Evolutionary conservation across 2,888 invertebrate species (phyloP), one percentile per base, ranked within the genome.

Genomic region (Parelbella ahira): DNA sequence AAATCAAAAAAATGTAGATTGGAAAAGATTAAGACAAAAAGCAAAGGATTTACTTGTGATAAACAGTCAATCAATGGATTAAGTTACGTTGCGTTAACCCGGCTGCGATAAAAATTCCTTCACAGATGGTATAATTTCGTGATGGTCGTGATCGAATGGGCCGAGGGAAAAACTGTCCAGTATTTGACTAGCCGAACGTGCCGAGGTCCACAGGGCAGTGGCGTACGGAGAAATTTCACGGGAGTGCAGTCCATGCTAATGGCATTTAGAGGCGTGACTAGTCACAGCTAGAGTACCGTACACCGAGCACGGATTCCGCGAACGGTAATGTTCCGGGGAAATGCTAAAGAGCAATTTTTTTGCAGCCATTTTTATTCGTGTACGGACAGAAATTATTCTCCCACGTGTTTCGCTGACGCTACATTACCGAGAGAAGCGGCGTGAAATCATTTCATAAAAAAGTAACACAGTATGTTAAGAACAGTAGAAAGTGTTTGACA

Each of bases 181-280:
- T 25, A 34, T 34, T 29, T 24, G 29, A 21, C 19, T 13, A 37
- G 38, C 36, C 25, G 27, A 48, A 29, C 34, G 23, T 34, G 42
- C 23, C 5, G 9, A 15, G 29, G 23, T 36, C 10, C 10, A 32
- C 30, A 28, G 32, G 36, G 18, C 29, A 38, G 30, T 34, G 32
- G 32, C 30, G 20, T 37, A 41, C 32, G 10, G 27, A 47, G 58
- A 59, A 45, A 57, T 62, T 65, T 61, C 58, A 54, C 53, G 54
- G 53, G 54, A 48, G 41, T 51, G 15, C 2, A 54, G 29, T 48
- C 9, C 25, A 54, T 48, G 62, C 63, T 67, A 71, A 71, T 64
- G 69, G 64, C 67, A 71, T 73, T 72, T 62, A 50, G 54, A 66
- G 61, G 61, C 73, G 66, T 73, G 73, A 73, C 71, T 57, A 37